Percentiles rank a stretch among this genome's conserved stretches.
phyloP scores from a whole-genome alignment of 2,797 vertebrate species.

The Ctenopoma multispine region DNA sequence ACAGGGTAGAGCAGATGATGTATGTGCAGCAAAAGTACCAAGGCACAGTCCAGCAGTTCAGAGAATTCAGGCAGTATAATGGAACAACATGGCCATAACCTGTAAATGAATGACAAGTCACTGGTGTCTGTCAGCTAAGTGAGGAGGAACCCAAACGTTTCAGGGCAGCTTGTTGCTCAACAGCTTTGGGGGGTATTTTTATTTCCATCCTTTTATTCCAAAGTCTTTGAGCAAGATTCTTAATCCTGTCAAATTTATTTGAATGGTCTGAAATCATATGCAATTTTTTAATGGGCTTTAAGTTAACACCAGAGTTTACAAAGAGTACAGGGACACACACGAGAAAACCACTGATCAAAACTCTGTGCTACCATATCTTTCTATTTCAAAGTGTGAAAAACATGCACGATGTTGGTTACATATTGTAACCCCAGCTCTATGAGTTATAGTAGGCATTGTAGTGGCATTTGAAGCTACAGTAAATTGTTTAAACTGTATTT shows the following conservation, averaged over 20 bases:
- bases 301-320: neutral
- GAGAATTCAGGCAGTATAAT: neutral
- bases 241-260: neutral
- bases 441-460: too few relatives aligned
- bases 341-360: too few relatives aligned
- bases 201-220: neutral
- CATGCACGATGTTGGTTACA: too few relatives aligned
- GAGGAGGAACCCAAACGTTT: neutral
- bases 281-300: neutral
- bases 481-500: too few relatives aligned
- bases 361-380: too few relatives aligned
- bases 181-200: neutral
- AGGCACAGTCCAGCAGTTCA: neutral
- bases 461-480: too few relatives aligned
- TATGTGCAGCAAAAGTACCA: conserved; percentile 8
- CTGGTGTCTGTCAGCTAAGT: too few relatives aligned
- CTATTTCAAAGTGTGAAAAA: too few relatives aligned
- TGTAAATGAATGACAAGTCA: neutral
- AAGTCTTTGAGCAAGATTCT: neutral
- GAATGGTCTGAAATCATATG: neutral
- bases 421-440: too few relatives aligned
- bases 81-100: neutral
- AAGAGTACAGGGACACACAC: too few relatives aligned
- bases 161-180: neutral
- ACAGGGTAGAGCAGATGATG: conserved; percentile 6